phyloP scores from a whole-genome alignment of 37 sponge, comb jelly and placozoan genomes.

The Cliona cf. orientalis region DNA sequence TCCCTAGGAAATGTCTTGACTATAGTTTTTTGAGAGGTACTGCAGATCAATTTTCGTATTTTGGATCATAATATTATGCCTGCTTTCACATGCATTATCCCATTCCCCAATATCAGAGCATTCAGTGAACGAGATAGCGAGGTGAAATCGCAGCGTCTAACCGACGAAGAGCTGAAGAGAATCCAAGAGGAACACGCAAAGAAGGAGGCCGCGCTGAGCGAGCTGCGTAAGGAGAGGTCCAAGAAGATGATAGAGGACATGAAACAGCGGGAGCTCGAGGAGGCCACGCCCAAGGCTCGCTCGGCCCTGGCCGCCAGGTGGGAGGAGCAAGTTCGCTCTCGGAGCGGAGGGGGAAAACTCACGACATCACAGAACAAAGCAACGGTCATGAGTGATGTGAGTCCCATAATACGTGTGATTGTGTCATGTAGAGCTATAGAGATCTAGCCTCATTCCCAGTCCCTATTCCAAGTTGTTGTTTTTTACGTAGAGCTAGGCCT shows the following conservation, averaged over 20 bases:
- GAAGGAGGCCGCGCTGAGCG: constrained; percentile 45
- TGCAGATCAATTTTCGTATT: too few relatives aligned
- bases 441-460: too few relatives aligned
- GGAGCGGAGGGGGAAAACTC: neutral
- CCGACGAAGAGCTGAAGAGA: constrained; percentile 29
- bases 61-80: too few relatives aligned
- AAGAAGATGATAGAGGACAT: constrained; percentile 15
- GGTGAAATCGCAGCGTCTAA: constrained; percentile 17
- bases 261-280: constrained; percentile 26
- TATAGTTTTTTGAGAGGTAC: too few relatives aligned
- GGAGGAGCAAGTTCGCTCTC: constrained; percentile 46
- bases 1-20: too few relatives aligned
- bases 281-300: constrained; percentile 44
- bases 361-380: neutral
- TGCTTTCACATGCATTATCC: too few relatives aligned
- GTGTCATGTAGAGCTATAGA: too few relatives aligned
- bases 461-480: too few relatives aligned
- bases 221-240: constrained; percentile 19
- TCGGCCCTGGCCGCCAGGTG: constrained; percentile 72
- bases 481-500: too few relatives aligned
- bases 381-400: neutral
- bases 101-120: too few relatives aligned
- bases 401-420: too few relatives aligned
- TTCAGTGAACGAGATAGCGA: constrained; percentile 28
- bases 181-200: constrained; percentile 14